Percentiles rank a stretch among this genome's conserved stretches.
These are phyloP conservation scores for Planiliza haematocheilus DNA, from an alignment of 2,113 vertebrate species.

Conservation along the genomic window DNA sequence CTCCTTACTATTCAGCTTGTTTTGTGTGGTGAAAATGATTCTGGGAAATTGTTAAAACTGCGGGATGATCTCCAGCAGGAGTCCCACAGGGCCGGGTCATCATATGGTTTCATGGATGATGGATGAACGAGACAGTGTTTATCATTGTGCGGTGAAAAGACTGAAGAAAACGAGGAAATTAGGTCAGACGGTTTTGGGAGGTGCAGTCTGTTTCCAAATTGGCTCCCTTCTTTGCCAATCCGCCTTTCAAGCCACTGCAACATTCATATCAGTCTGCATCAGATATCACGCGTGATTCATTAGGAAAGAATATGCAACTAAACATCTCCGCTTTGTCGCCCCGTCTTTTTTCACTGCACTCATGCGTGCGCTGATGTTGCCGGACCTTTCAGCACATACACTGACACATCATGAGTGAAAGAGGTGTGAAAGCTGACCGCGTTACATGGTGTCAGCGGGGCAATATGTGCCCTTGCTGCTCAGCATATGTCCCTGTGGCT, in stretches of 20 bases:
- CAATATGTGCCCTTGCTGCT: slow-evolving; percentile 33
- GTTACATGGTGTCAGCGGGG: slow-evolving; percentile 32
- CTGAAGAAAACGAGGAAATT: slow-evolving; percentile 4
- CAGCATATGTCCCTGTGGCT: slow-evolving; percentile 66
- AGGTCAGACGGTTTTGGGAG: slow-evolving; percentile 30
- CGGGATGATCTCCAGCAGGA: background rate
- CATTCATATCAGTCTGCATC: slow-evolving; percentile 38
- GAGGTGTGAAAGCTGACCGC: slow-evolving; percentile 44
- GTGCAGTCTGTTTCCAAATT: slow-evolving; percentile 13
- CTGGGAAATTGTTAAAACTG: background rate
- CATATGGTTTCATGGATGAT: background rate
- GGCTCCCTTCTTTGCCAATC: background rate
- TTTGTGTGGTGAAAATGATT: slow-evolving; percentile 22
- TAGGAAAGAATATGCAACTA: slow-evolving; percentile 39
- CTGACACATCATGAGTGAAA: slow-evolving; percentile 22
- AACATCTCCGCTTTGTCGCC: slow-evolving; percentile 33
- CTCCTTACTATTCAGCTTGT: background rate
- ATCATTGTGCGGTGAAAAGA: background rate
- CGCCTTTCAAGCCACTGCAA: slow-evolving; percentile 20
- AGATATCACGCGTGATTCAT: slow-evolving; percentile 39
- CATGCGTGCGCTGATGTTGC: slow-evolving; percentile 4
- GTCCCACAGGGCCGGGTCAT: slow-evolving; percentile 24
- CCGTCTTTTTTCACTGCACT: slow-evolving; percentile 1
- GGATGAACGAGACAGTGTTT: slow-evolving; percentile 14
- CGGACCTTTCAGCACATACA: slow-evolving; percentile 5